phyloP scores from a whole-genome alignment of 2,113 vertebrate species.

The Cynoglossus semilaevis region DNA sequence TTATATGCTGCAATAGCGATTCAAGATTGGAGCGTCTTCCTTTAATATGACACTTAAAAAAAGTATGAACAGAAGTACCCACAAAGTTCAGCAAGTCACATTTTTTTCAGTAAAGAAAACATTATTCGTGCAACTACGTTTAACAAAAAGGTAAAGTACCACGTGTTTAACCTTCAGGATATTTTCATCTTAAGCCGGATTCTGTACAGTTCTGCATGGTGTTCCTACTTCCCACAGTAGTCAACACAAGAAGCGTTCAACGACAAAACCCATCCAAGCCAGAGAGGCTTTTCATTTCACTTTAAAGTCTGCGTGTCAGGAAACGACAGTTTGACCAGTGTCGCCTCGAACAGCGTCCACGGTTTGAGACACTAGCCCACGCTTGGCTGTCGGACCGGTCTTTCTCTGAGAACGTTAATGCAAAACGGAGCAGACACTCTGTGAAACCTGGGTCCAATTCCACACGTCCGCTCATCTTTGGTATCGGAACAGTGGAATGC shows the following conservation, averaged over 20 bases:
- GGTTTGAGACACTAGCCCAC: slow-evolving; percentile 49
- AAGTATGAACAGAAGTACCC: slow-evolving; percentile 80
- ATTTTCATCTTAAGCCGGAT: slow-evolving; percentile 82
- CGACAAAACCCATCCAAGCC: slow-evolving; percentile 35
- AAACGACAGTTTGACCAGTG: slow-evolving; percentile 26
- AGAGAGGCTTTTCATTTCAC: slow-evolving; percentile 30
- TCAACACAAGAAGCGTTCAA: slow-evolving; percentile 68
- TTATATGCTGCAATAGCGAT: slow-evolving; percentile 85
- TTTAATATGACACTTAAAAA: slow-evolving; percentile 76
- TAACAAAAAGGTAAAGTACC: slow-evolving; percentile 85
- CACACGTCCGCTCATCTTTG: slow-evolving; percentile 85
- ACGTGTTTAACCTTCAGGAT: slow-evolving; percentile 78
- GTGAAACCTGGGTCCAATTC: slow-evolving; percentile 65
- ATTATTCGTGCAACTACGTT: slow-evolving; percentile 82
- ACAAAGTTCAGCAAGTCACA: slow-evolving; percentile 79
- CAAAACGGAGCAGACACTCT: slow-evolving; percentile 56
- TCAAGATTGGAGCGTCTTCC: slow-evolving; percentile 70
- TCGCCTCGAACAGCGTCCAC: slow-evolving; percentile 38
- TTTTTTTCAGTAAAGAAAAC: slow-evolving; percentile 78
- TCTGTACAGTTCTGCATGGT: slow-evolving; percentile 82
- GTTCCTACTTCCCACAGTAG: slow-evolving; percentile 79
- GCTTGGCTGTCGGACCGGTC: slow-evolving; percentile 51
- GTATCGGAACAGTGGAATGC: slow-evolving; percentile 89
- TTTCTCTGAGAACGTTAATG: slow-evolving; percentile 52
- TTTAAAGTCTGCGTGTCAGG: slow-evolving; percentile 23